Base-by-base conservation (phyloP, 2,888 invertebrate genomes). In the Phyllotreta striolata region DNA sequence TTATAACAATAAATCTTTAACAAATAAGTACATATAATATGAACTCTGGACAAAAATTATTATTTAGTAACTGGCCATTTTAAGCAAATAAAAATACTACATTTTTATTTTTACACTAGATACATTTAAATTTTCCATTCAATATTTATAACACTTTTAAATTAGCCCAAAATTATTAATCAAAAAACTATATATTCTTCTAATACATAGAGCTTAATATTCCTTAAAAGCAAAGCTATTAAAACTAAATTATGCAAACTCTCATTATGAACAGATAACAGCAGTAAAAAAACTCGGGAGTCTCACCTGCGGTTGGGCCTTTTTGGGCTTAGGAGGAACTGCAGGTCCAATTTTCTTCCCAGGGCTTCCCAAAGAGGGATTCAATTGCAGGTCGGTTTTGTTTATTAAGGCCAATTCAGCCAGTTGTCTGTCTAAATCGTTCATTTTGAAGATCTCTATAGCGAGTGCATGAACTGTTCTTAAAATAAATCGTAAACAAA, bases 261-360 rank as follows among this genome's bases (percentile, higher is more conserved):
- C 24, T 24, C 24, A 24, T 24, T 24, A 24, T 4, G 24, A 24
- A 24, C 4, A 24, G 24, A 24, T 24, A 24, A 24, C 24, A 24
- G 24, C 24, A 24, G 24, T 24, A 24, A 24, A 24, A n/a, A 13
- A 1, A 24, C 82, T 41, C n/a, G 12, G 41, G 55, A 39, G 44
- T 51, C 47, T 78, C 78, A 86, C 85, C 84, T 86, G 85, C 24
- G 87, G 85, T 76, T 84, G 85, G 47, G 82, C 83, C 77, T 86
- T 90, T 79, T 87, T 89, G 69, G 91, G 92, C 79, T 92, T 92
- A 7, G 92, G 92, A 49, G 92, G 92, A 63, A 92, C 91, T 59
- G 89, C 89, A 67, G 92, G 92, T 68, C 91, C 91, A 67, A 90
- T 83, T 82, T 91, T 92, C 72, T 85, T 86, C 3, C 80, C 81